Evolutionary conservation across 1,140 invertebrate species (phyloP).

Genomic region (Tribolium madens): DNA sequence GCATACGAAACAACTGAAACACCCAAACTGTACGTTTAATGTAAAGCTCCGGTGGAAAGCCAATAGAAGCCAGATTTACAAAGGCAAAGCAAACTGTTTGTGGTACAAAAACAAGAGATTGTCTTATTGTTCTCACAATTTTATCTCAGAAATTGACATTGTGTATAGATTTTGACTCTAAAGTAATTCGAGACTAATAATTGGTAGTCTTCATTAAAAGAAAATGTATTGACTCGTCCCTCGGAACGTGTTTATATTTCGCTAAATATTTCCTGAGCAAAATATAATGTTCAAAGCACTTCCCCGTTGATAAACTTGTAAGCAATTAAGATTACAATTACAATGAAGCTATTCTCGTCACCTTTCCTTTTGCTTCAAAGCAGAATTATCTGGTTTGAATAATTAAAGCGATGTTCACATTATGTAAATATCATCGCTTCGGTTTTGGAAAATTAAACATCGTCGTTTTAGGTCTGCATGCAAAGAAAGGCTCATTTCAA

Average conservation of each 20-base stretch:
- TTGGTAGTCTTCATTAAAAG: not conserved
- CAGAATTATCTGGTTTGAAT: constrained; percentile 20
- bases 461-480: not conserved
- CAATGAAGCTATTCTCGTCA: not conserved
- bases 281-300: not conserved
- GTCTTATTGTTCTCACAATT: not conserved
- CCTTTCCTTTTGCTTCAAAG: not conserved
- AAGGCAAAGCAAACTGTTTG: constrained; percentile 45
- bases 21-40: constrained; percentile 56
- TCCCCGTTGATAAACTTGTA: not conserved
- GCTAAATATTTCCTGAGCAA: not conserved
- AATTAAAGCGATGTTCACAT: constrained; percentile 30
- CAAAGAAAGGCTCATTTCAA: constrained; percentile 9
- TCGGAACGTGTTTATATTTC: not conserved
- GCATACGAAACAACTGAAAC: constrained; percentile 55
- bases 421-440: constrained; percentile 6
- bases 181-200: not conserved
- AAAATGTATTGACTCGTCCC: not conserved
- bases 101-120: constrained; percentile 22
- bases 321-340: constrained; percentile 16
- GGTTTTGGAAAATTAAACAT: not conserved
- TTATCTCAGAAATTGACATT: not conserved
- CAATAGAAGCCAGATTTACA: constrained; percentile 61
- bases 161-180: not conserved
- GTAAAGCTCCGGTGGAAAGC: constrained; percentile 58